Base-by-base conservation (phyloP, 1,140 invertebrate species). In the Hyposmocoma kahamanoa region DNA sequence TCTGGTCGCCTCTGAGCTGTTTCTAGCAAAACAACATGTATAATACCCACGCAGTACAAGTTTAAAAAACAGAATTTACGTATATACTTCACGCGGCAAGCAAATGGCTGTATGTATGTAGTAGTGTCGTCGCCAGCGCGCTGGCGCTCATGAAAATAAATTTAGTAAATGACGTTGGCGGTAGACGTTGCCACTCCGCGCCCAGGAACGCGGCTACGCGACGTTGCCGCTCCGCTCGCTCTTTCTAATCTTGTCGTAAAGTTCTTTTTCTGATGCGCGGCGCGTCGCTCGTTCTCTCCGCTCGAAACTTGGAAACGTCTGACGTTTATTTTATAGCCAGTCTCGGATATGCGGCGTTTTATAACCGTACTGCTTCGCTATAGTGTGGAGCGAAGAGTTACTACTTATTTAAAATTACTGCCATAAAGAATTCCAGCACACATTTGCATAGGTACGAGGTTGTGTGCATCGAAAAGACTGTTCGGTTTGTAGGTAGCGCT, bases 161-260 rank as follows among this genome's bases (percentile, higher is more conserved):
- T 84, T 84, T 84, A 84, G 81, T 84, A 81, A 80, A 80, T 84
- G 81, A 84, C 81, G 81, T 83, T 78, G 69, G 63, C 69, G 59
- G 56, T 53, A 64, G 52, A 54, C 72, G 81, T 83, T 84, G 81
- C 81, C 81, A 64, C 69, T 69, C 67, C 52, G 78, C 58, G 68
- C 60, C 62, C 56, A 72, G 76, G 79, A 83, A 81, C 79, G 81
- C 81, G 75, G 69, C 72, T 67, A 64, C 53, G 77, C 79, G 73
- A 54, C 63, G 82, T 83, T 85, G 82, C 82, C 82, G 68, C 71
- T 58, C 70, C 76, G 74, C 47, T 50, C 76, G 79, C 81, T 84
- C 81, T 84, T 84, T 84, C 81, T 84, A 84, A 84, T 84, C 81
- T 84, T 72, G 81, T 84, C 80, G 78, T 84, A 84, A 84, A 84